Evolutionary conservation across 1,140 invertebrate species (phyloP).

Genomic region (Neodiprion pinetum): DNA sequence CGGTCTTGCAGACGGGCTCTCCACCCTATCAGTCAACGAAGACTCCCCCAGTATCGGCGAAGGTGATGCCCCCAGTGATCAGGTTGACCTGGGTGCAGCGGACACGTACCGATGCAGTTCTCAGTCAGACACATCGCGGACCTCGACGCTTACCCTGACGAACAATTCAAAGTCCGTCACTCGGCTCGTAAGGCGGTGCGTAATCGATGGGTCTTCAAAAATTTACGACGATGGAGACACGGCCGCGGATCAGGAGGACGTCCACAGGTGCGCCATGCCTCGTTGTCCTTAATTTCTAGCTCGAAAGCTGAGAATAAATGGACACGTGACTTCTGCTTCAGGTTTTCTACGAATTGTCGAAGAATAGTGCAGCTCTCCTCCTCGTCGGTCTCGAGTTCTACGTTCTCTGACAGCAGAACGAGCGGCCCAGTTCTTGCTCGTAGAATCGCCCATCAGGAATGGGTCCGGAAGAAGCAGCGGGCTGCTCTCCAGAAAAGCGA

Average conservation of each 20-base stretch:
- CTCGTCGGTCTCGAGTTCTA: slow-evolving; percentile 31
- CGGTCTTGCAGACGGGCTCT: slow-evolving; percentile 2
- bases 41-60: background rate
- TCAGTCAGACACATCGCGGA: background rate
- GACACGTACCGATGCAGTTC: background rate
- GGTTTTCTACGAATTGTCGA: slow-evolving; percentile 31
- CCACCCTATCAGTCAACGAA: background rate
- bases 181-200: background rate
- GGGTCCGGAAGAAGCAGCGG: slow-evolving; percentile 43
- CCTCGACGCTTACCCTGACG: background rate
- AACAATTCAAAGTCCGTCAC: background rate
- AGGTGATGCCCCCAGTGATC: background rate
- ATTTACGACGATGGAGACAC: background rate
- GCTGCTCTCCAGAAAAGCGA: slow-evolving; percentile 32
- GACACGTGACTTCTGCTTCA: background rate
- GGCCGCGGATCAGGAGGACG: too few species aligned
- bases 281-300: too few species aligned
- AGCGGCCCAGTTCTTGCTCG: background rate
- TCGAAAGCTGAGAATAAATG: too few species aligned
- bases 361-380: slow-evolving; percentile 36
- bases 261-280: too few species aligned
- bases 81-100: background rate
- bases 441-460: slow-evolving; percentile 43
- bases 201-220: background rate
- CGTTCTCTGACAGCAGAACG: slow-evolving; percentile 16